Evolutionary conservation across 2,113 vertebrate genomes (phyloP).

Genomic region (Myxocyprinus asiaticus): DNA sequence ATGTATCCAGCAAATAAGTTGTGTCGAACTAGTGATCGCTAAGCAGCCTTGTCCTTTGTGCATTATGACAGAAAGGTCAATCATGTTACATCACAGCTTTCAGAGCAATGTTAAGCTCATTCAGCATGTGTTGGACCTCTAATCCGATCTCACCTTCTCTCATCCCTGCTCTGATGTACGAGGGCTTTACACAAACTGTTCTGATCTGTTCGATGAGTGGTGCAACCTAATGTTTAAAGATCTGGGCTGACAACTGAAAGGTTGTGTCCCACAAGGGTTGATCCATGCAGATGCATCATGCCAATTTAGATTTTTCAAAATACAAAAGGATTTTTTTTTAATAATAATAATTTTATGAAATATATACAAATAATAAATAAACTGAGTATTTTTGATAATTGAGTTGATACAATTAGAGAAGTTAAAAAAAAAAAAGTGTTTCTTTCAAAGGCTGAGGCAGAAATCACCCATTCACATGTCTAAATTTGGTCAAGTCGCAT

Average conservation of each 20-base stretch:
- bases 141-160: conserved; percentile 56
- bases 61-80: conserved; percentile 42
- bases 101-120: conserved; percentile 48
- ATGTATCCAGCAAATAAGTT: neutral
- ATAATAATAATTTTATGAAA: no score
- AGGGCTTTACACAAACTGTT: conserved; percentile 16
- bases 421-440: no score
- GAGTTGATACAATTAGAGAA: no score
- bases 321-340: no score
- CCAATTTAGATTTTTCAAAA: no score
- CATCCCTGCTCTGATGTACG: conserved; percentile 30
- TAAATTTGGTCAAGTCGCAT: no score
- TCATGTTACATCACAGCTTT: conserved; percentile 50
- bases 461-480: no score
- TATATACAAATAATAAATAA: no score
- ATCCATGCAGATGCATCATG: no score
- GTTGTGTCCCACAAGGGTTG: neutral
- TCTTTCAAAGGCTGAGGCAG: no score
- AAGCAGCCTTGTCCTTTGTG: conserved; percentile 29
- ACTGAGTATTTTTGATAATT: no score
- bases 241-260: neutral
- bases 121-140: conserved; percentile 44
- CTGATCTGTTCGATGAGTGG: conserved; percentile 6
- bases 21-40: neutral
- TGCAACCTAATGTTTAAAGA: neutral